Evolutionary conservation across 2,797 vertebrate genomes (phyloP), one percentile per base, ranked within the genome.

Genomic region (Typhlichthys eigenmanni): DNA sequence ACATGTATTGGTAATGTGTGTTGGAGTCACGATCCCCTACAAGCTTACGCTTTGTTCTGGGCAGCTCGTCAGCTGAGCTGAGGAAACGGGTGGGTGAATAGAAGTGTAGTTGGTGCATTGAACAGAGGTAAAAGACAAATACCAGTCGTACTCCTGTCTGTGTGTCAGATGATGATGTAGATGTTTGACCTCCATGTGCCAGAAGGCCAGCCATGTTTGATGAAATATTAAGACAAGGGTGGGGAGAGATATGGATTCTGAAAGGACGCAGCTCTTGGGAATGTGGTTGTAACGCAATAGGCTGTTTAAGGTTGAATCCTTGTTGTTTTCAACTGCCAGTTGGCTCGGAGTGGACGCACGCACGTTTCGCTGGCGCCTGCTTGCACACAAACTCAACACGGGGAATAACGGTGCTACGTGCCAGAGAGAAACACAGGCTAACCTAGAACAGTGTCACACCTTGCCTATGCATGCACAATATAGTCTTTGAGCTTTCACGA

Each of bases 161-260:
- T 59, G 62, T 56, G 81, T 71, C 72, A 67, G 69, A 61, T 76
- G 56, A 71, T 73, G 60, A 71, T 73, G 60, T 17, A 58, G 69
- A 63, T 47, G 55, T 55, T 67, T 71, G 61, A 60, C 54, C 38
- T 52, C 57, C 54, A 16, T 55, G 32, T 62, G 60, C 45, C 1
- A 68, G 16, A 69, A 62, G 46, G 45, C 43, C 29, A 45, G 58
- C 58, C 55, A 29, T 3, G 1, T 53, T 48, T 67, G 57, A 71
- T 68, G n/a, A 63, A 72, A 64, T 32, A 66, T 53, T 17, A 55
- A 68, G 55, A 68, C 45, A 52, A 62, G 70, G 70, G 69, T 47
- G 70, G 51, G 29, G 32, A 57, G 24, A 69, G 61, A 81, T 67
- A 71, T 73, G 57, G 38, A 67, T 13, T 57, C 53, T 72, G 71